Evolutionary conservation across 2,888 invertebrate genomes (phyloP), one percentile per base, ranked within the genome.

Genomic region (Pemphredon lugubris): DNA sequence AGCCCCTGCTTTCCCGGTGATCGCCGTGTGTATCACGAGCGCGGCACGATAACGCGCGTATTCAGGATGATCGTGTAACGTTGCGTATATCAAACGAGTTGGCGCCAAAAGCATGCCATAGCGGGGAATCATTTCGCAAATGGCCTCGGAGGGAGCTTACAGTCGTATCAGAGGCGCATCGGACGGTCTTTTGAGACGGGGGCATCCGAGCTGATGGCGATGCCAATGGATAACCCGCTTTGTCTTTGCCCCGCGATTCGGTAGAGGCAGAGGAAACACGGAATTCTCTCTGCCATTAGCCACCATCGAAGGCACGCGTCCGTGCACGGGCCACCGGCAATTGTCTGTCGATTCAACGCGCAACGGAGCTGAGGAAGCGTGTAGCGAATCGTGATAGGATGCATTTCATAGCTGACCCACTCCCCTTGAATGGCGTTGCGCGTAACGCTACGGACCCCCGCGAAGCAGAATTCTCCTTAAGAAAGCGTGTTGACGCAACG

Each of bases 121-220:
- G 60, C 55, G 65, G n/a, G n/a, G 72, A 83, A 83, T 84, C 84
- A 84, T 84, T 82, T 83, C 61, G 82, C 77, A 83, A 84, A 84
- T 84, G 81, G 82, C 77, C 69, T 71, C 63, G 32, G n/a, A 20
- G 37, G 26, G 45, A 37, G 70, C 81, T 83, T 83, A 81, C 75
- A 83, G 44, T 39, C 21, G 50, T 59, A 76, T 82, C 73, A 74
- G 68, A 75, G 70, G 69, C 70, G 66, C 54, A 37, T 40, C 54
- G 32, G 44, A 34, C 32, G 57, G 63, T 72, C 79, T 72, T 78
- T 75, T 75, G 60, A 77, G 71, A 79, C 55, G 63, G 13, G 23
- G 20, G 48, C 37, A 18, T 37, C 7, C 18, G n/a, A 32, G 16
- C 6, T 14, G 42, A 30, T 39, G 16, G 71, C 64, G 54, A 67